Base-by-base conservation (phyloP, 2,888 invertebrate genomes). In the Leucozona laternaria region DNA sequence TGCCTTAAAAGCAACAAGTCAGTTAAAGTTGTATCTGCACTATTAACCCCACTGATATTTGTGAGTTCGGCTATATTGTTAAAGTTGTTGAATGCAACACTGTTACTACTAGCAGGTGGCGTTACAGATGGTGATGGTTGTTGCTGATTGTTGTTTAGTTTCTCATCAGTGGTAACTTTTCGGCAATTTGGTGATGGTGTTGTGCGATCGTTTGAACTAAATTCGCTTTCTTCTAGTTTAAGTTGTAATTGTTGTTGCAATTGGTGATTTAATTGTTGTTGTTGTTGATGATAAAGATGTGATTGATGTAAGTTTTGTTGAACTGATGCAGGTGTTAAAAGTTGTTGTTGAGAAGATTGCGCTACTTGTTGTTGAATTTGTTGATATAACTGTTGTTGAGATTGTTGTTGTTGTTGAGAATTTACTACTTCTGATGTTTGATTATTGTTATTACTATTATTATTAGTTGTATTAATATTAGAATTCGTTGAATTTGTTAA, bases 1-100 rank as follows among this genome's bases (percentile, higher is more conserved):
- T 90, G 90, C 2, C 89, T 85, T 25, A 90, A 50, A 4, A 91
- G 82, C 5, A 90, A 77, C 22, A 88, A 55, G 22, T 88, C 85
- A 17, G 85, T 81, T 37, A 88, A 66, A 11, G 88, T 81, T 48
- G 86, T 71, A 43, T 87, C 82, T n/a, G 81, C 17, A 40, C 45
- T 83, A 48, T 62, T 79, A 0, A 60, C 60, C 10, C 40, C 28
- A 37, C 28, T 64, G 40, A 83, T 66, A 60, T 72, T 79, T 20
- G 79, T 45, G 2, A 86, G 62, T 17, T 77, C 71, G 10, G 55
- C 50, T 70, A 72, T 57, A 34, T 78, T 73, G 53, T 71, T 77
- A 60, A 77, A 86, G 64, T 70, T 66, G 31, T 58, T 79, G n/a
- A 77, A 28, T 3, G 73, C 48, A 3, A 66, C 53, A 28, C 28